These are phyloP conservation scores for Tigriopus japonicus DNA, from an alignment of 1,140 invertebrate genomes.

Conservation along the genomic window DNA sequence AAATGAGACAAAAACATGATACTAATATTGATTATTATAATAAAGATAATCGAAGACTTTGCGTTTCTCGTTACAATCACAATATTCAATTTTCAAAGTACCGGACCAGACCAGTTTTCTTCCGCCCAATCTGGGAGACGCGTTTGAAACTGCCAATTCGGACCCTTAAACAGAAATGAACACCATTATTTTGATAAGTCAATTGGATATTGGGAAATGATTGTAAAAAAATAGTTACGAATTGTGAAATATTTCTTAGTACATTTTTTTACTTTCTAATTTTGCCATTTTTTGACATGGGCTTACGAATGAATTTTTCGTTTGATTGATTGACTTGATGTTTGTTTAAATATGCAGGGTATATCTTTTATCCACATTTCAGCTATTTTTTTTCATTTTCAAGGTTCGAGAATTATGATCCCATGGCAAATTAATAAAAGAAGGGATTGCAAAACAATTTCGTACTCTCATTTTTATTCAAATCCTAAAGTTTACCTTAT, in stretches of 20 bases:
- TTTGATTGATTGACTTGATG: too few species aligned
- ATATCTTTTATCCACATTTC: too few species aligned
- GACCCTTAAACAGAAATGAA: conserved; percentile 40
- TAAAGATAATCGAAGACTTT: too few species aligned
- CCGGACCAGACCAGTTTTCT: conserved; percentile 7
- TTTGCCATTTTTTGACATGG: too few species aligned
- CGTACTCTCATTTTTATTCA: neutral
- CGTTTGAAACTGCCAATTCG: conserved; percentile 33
- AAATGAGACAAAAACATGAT: too few species aligned
- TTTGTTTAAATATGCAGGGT: too few species aligned
- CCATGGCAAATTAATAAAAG: too few species aligned
- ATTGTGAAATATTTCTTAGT: neutral
- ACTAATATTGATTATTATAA: too few species aligned
- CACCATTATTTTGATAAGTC: neutral
- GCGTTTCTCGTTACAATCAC: too few species aligned
- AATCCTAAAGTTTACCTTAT: conserved; percentile 36
- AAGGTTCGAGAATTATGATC: neutral
- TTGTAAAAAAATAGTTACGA: neutral
- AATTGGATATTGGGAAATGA: neutral
- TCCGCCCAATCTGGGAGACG: conserved; percentile 13
- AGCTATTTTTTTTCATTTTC: neutral
- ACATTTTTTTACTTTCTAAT: too few species aligned
- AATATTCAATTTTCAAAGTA: neutral
- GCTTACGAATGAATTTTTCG: too few species aligned
- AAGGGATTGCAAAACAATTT: neutral